Conservation (phyloP, 2,113 vertebrate genomes). For the Archilochus colubris region DNA sequence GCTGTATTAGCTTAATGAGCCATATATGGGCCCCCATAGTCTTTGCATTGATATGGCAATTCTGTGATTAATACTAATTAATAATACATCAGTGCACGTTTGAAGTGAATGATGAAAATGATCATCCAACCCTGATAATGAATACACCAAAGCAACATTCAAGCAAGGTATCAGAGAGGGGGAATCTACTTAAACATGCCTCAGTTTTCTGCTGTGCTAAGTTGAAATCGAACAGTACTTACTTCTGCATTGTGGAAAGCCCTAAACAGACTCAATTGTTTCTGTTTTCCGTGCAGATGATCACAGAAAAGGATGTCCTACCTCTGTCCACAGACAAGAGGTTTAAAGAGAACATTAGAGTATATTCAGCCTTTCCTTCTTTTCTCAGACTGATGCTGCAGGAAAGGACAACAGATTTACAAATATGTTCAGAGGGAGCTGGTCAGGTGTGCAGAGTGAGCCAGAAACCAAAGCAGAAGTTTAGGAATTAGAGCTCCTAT, state of each 20-base stretch:
- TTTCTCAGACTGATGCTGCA: neutral
- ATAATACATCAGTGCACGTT: constrained; percentile 53
- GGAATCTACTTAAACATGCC: neutral
- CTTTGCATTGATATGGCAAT: constrained; percentile 50
- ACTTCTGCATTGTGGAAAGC: constrained; percentile 19
- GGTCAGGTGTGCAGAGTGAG: neutral
- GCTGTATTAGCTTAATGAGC: constrained; percentile 59
- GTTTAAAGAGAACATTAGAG: neutral
- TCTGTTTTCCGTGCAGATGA: neutral
- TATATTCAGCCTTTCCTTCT: neutral
- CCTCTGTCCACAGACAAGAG: neutral
- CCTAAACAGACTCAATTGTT: neutral
- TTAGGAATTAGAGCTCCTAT: neutral
- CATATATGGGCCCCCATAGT: neutral
- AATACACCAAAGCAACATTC: neutral
- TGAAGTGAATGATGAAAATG: constrained; percentile 66
- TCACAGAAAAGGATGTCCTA: neutral
- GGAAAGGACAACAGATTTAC: neutral
- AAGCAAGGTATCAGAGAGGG: neutral
- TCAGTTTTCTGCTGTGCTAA: constrained; percentile 26
- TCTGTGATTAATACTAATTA: constrained; percentile 76
- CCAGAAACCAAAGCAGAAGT: neutral
- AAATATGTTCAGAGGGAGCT: neutral
- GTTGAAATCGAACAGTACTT: constrained; percentile 43
- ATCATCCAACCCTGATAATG: constrained; percentile 17